Evolutionary conservation across 2,888 invertebrate species (phyloP), one percentile per base, ranked within the genome.

Genomic region (Drosophila prostipennis): DNA sequence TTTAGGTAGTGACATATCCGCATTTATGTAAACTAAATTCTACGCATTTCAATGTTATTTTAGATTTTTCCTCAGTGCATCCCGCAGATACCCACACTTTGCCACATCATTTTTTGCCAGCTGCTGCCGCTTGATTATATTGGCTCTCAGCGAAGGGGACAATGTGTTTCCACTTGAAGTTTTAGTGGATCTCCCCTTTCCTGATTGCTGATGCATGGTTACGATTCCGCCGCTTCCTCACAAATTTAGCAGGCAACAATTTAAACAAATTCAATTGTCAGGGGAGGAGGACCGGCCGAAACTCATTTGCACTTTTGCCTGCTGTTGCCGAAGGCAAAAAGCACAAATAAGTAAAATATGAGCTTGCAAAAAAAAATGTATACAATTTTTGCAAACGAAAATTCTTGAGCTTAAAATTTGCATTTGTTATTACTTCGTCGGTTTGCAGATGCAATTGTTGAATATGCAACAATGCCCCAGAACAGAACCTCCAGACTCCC

Each of bases 351-450:
- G 19, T 36, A 72, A 52, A 61, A 64, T 39, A 40, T 58, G 59
- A 34, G 26, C 14, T 10, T 39, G 32, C 48, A 40, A 51, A 39
- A 13, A 13, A 34, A 61, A 68, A 79, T 48, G 40, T 88, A 68
- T 54, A 61, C 64, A 65, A 83, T 83, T 74, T 75, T 48, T 72
- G 72, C 72, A 71, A 86, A 75, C 72, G 70, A 83, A 88, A 78
- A 56, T 89, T 78, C 79, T 84, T 78, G 74, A 80, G 86, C 76
- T 72, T 87, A 78, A 73, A 84, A 83, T 83, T 89, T 89, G 87
- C 82, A 83, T 83, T 82, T 84, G 85, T 87, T 89, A 83, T 87
- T 89, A 84, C 85, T 89, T 71, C 48, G 81, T 78, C 64, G 76
- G 89, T 87, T 76, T 74, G 68, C 60, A 73, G 83, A 54, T 80